These are phyloP conservation scores for Chaetodon trifasciatus DNA, from an alignment of 2,797 vertebrate genomes.

Conservation along the genomic window DNA sequence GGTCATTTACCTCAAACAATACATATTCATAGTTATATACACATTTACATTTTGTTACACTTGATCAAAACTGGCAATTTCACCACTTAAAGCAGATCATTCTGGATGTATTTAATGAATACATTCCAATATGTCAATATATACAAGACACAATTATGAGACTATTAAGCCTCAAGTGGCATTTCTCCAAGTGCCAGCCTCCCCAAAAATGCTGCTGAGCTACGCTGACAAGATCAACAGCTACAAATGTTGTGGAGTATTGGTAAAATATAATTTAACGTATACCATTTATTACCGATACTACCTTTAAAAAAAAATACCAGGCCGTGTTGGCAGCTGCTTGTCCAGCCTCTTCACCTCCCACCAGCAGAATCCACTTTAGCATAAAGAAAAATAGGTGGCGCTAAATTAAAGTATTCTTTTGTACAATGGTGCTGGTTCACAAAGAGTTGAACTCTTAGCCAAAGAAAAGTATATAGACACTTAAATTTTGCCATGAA, in stretches of 20 bases:
- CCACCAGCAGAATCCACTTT: conserved; percentile 99
- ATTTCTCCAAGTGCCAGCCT: conserved; percentile 35
- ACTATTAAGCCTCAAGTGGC: conserved; percentile 30
- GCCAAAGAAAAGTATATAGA: neutral
- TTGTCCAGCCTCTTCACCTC: conserved; percentile 97
- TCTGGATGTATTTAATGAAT: conserved; percentile 31
- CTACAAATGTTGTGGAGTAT: conserved; percentile 72
- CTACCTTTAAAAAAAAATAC: conserved; percentile 98
- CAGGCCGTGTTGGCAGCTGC: conserved; percentile 96
- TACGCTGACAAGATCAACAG: conserved; percentile 37
- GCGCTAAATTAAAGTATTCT: conserved; percentile 96
- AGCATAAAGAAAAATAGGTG: conserved; percentile 99
- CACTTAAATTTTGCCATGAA: neutral
- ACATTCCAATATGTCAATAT: conserved; percentile 60
- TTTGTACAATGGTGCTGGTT: conserved; percentile 90
- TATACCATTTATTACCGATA: conserved; percentile 93
- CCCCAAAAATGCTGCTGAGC: conserved; percentile 44
- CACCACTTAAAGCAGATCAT: conserved; percentile 40
- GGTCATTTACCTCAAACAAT: conserved; percentile 72
- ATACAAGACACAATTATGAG: conserved; percentile 47
- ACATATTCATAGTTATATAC: conserved; percentile 69
- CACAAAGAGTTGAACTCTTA: conserved; percentile 90
- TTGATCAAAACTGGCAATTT: conserved; percentile 42
- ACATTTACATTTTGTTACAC: conserved; percentile 69
- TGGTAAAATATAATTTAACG: conserved; percentile 75